Percentiles rank a stretch among this genome's conserved stretches.
Evolutionary conservation across 2,888 invertebrate species (phyloP).

Genomic region (Microchrysa polita): DNA sequence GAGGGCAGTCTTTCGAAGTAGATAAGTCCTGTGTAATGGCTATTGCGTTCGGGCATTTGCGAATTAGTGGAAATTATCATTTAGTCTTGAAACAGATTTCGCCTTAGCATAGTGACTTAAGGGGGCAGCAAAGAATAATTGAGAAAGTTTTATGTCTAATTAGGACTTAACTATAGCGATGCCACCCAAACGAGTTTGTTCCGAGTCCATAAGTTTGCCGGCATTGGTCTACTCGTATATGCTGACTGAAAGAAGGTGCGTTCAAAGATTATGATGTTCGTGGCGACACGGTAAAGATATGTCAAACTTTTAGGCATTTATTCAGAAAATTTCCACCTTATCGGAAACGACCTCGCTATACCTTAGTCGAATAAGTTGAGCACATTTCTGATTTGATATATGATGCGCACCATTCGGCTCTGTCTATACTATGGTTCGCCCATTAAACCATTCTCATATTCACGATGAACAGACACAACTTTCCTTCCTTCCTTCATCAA

Average conservation of each 20-base stretch:
- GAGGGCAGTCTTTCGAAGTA: conserved; percentile 11
- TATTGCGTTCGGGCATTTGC: background rate
- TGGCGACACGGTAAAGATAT: conserved; percentile 15
- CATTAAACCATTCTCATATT: conserved; percentile 20
- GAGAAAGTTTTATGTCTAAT: conserved; percentile 43
- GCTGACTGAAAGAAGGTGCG: conserved; percentile 2
- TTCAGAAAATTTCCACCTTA: conserved; percentile 22
- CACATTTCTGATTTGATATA: conserved; percentile 27
- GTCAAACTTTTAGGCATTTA: conserved; percentile 40
- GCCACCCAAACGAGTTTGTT: background rate
- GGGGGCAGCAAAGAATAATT: conserved; percentile 22
- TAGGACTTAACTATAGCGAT: conserved; percentile 41
- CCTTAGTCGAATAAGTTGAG: conserved; percentile 5
- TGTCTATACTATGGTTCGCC: background rate
- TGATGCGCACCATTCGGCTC: background rate
- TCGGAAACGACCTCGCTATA: conserved; percentile 30
- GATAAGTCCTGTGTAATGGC: conserved; percentile 21
- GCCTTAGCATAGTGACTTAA: background rate
- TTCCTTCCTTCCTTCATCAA: conserved; percentile 23
- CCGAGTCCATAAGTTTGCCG: background rate
- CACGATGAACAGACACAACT: conserved; percentile 8
- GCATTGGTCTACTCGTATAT: too few relatives aligned
- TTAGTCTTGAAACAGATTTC: conserved; percentile 12
- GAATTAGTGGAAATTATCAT: conserved; percentile 41
- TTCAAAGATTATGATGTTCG: background rate